These are phyloP conservation scores for Chaenodraco wilsoni DNA, from an alignment of 2,797 vertebrate genomes.

Conservation along the genomic window DNA sequence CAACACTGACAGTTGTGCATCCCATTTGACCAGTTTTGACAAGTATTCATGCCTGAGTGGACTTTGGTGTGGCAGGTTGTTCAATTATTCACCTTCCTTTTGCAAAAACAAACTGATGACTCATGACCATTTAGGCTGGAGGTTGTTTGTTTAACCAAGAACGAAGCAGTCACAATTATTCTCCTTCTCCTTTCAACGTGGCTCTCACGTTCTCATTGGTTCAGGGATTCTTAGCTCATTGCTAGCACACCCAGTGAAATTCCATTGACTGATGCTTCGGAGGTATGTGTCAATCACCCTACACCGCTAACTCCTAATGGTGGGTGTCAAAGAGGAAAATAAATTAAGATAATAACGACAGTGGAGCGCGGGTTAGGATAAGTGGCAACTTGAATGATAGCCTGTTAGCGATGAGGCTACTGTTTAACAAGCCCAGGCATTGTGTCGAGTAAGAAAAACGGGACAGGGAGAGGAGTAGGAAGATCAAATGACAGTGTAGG, in stretches of 20 bases:
- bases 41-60: constrained; percentile 27
- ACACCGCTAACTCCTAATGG: constrained; percentile 44
- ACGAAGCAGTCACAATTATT: constrained; percentile 6
- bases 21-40: constrained; percentile 26
- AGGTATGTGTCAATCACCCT: constrained; percentile 48
- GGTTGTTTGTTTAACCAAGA: constrained; percentile 29
- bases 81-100: constrained; percentile 41
- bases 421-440: constrained; percentile 63
- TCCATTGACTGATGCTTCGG: constrained; percentile 53
- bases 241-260: constrained; percentile 48
- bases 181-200: constrained; percentile 23
- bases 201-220: constrained; percentile 2
- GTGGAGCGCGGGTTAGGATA: constrained; percentile 40
- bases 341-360: constrained; percentile 60
- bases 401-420: constrained; percentile 44
- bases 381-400: constrained; percentile 62
- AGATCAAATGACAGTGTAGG: constrained; percentile 60
- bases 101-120: constrained; percentile 46
- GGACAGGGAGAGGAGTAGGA: neutral
- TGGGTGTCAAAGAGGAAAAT: constrained; percentile 54
- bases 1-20: constrained; percentile 16
- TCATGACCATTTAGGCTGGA: constrained; percentile 21
- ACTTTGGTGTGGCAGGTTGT: constrained; percentile 32
- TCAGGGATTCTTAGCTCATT: neutral
- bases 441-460: constrained; percentile 42